Evolutionary conservation across 1,140 invertebrate species (phyloP), one percentile per base, ranked within the genome.

Genomic region (Dufourea novaeangliae): DNA sequence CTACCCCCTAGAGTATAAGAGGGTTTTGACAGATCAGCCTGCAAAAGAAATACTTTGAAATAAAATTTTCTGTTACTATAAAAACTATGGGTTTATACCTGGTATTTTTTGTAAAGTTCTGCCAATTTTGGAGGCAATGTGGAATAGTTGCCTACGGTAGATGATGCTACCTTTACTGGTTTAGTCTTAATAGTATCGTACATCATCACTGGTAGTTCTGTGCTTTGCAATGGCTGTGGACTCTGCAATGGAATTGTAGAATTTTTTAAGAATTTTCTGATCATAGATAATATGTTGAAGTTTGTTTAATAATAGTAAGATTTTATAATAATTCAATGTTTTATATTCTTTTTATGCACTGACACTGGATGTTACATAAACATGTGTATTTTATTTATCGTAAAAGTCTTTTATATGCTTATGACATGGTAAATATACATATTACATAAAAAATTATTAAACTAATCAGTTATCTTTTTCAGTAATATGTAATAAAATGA

Each of bases 1-100:
- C 86, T 88, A 50, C 94, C 94, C 61, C 90, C 92, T 64, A 93
- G 91, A 56, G 93, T 73, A 80, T 91, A 93, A 0, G 93, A 87
- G 5, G 93, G 93, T 4, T 89, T 85, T 59, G 91, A 86, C 80
- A 93, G 80, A 0, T 91, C 88, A 86, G 84, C 88, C 93, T 94
- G 88, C 14, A 85, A 87, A 52, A 66, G n/a, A 61, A 27, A 54
- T 8, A 64, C 66, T 54, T 46, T 46, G 17, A 62, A 27, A 50
- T 12, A 54, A 37, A 32, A 2, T 25, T 20, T 20, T 25, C 7
- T 34, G 74, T 20, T 20, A 46, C 17, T 56, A 41, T n/a, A 4
- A 52, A 4, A 50, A 34, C 61, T 10, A 27, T 27, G 22, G 3
- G 34, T 62, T 66, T 34, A 72, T 82, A 80, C 88, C 80, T 84